Evolutionary conservation across 2,888 invertebrate species (phyloP), one percentile per base, ranked within the genome.

Genomic region (Drosophila maculinotata): DNA sequence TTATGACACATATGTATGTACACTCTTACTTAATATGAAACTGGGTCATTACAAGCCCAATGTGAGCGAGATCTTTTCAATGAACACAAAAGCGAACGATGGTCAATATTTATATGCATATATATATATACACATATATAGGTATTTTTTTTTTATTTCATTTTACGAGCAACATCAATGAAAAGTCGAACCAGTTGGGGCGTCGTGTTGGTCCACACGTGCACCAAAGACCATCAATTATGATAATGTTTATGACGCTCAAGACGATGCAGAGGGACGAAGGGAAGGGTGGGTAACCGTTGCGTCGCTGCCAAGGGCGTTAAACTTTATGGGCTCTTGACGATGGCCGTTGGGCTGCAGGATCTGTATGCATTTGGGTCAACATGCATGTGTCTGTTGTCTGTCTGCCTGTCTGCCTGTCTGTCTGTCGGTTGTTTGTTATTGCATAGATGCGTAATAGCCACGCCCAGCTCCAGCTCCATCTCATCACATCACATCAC

Each of bases 11-110:
- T 57, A 47, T 60, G 68, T 57, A 51, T 69, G 39, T 56, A 39
- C 47, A 62, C 52, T 68, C 68, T 72, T 79, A 76, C 72, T 77
- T 69, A 77, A 72, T 76, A 79, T 65, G 73, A 82, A 80, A 75
- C 70, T 82, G 66, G 79, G 80, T 80, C 80, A 80, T 82, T 82
- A 79, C 80, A 79, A 75, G 60, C 60, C 52, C 62, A 53, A 67
- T 42, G 48, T 35, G 48, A 52, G 44, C 45, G 47, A 56, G 51
- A 59, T 79, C 58, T 79, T 75, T 79, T 82, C 57, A 79, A 77
- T 79, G 77, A 60, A 62, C 58, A 65, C 65, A 48, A 62, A 41
- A 33, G 33, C 47, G 35, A 42, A 12, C 31, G 76, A 56, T 69
- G 66, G 73, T 67, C 73, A 76, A 72, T 58, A 70, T 62, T 69